phyloP scores from a whole-genome alignment of 2,888 invertebrate genomes.

The Parasteatoda lunata region DNA sequence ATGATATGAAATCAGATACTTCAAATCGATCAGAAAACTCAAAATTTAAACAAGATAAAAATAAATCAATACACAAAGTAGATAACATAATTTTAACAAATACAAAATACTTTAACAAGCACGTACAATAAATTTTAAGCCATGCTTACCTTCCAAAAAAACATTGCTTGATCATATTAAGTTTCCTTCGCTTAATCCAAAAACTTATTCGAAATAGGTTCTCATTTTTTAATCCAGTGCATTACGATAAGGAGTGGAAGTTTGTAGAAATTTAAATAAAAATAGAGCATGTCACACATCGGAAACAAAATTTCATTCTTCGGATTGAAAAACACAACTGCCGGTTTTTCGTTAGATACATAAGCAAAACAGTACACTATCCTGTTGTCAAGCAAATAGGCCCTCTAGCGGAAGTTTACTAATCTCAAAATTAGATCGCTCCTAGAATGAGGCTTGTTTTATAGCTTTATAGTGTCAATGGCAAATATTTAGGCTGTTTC shows the following conservation, averaged over 20 bases:
- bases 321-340: constrained; percentile 12
- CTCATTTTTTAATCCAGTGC: background rate
- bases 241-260: constrained; percentile 23
- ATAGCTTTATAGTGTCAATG: background rate
- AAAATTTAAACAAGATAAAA: no score
- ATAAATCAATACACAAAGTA: no score
- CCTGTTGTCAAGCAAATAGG: constrained; percentile 61
- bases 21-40: no score
- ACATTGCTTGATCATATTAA: constrained; percentile 57
- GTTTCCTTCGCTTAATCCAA: constrained; percentile 29
- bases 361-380: constrained; percentile 54
- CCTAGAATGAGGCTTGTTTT: background rate
- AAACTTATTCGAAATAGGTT: constrained; percentile 12
- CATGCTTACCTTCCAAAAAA: constrained; percentile 49
- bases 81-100: no score
- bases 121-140: background rate
- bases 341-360: constrained; percentile 28
- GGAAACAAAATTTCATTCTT: constrained; percentile 29
- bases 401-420: constrained; percentile 37
- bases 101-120: background rate
- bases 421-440: background rate
- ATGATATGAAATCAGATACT: no score
- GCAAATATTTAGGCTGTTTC: background rate
- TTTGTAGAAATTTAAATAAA: constrained; percentile 8
- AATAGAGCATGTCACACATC: constrained; percentile 31